Base-by-base conservation (phyloP, 1,140 invertebrate species). In the Drosophila leontia region DNA sequence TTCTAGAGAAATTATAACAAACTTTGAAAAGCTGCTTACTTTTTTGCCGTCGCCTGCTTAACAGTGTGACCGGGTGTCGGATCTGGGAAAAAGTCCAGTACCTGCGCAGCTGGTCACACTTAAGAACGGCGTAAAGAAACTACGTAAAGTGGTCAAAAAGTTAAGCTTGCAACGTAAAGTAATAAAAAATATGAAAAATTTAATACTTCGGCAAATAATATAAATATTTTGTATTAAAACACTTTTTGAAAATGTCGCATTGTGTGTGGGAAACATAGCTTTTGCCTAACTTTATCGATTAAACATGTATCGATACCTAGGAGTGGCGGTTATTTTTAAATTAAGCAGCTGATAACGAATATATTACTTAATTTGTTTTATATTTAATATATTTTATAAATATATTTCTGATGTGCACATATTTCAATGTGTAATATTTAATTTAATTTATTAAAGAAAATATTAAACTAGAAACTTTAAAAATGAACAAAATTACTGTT, bases 41-140 rank as follows among this genome's bases (percentile, higher is more conserved):
- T 62, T 74, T 60, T 55, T 61, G 53, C 55, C 67, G 55, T 72
- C 48, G 56, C 68, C 71, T 75, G 56, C 65, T 74, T 32, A 48
- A 41, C 35, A 57, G 39, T 69, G 34, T 59, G 51, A 13, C 15
- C 35, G 26, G 47, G 34, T 12, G 29, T 29, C 11, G 3, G 8
- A 17, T 6, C 34, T 9, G 1, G 41, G 29, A 15, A 26, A 29
- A 50, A 0, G 12, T 45, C 2, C 1, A 48, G 0, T 1, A 15
- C 12, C 13, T 15, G 0, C 7, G 3, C 13, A 15, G 45, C 45
- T 48, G 45, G 45, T 8, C 23, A 29, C 23, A 26, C 19, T 17
- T 17, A 37, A 37, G 8, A 9, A 17, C 9, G 9, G 3, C 34
- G 8, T 34, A 34, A 34, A 3, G 1, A 3, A 34, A 11, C 34